Evolutionary conservation across 2,113 vertebrate species (phyloP), one percentile per base, ranked within the genome.

Genomic region (Lepidothrix coronata): DNA sequence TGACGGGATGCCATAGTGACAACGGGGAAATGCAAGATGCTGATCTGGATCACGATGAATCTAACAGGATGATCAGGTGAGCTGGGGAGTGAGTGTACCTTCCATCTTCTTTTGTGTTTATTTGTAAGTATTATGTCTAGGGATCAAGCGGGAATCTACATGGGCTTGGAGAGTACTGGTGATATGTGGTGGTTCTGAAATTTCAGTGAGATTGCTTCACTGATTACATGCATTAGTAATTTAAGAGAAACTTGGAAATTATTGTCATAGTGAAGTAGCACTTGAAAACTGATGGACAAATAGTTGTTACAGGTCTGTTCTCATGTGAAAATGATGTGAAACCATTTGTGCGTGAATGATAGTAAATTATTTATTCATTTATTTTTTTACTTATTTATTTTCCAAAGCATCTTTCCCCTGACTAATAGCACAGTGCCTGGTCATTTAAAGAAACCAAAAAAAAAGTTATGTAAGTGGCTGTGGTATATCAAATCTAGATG

Each of bases 11-110:
- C 76, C 98, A 98, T 7, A 96, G 94, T 11, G 99, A 99, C 85
- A 97, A 96, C 2, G 98, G 98, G 11, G 99, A 99, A 72, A 98
- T 98, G 85, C 99, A 99, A 46, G 99, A 99, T 95, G 96, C 97
- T 22, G 99, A 99, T 94, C 96, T 85, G 0, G 98, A 98, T 86
- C 98, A 98, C 0, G 99, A 99, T 52, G 99, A 99, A 21, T 98
- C 98, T 68, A 99, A 98, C 95, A 98, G 98, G 68, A 99, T 99
- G 97, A 99, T 99, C 97, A 99, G 99, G 99, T 98, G 73, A 95
- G 94, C 66, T 91, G 76, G 16, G 61, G 21, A 35, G 14, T 24
- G n/a, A 57, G 21, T 9, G 17, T 46, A 33, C 24, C 27, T 89
- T 77, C 31, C 37, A 37, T 62, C 21, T 58, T 74, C 46, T 41